Percentiles rank a stretch among this genome's conserved stretches.
Conservation (phyloP, 2,113 vertebrate species). For the Apodemus speciosus region DNA sequence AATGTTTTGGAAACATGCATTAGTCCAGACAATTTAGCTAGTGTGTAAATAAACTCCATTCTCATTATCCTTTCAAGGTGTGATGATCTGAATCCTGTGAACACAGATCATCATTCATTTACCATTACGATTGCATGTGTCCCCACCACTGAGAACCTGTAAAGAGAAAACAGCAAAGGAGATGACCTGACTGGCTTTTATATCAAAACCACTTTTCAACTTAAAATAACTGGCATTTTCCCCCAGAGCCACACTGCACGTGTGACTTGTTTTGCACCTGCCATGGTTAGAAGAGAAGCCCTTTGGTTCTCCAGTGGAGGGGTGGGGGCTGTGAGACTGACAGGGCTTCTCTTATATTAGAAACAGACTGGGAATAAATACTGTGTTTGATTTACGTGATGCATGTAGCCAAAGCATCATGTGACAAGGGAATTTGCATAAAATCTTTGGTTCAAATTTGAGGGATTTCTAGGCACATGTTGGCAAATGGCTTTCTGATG, state of each 20-base stretch:
- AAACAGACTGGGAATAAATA: background rate
- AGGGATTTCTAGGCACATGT: slow-evolving; percentile 2
- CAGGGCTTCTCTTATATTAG: background rate
- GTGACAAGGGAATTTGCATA: background rate
- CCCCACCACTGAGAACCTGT: background rate
- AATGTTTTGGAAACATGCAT: background rate
- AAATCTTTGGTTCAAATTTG: slow-evolving; percentile 28
- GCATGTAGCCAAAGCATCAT: background rate
- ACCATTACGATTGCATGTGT: slow-evolving; percentile 26
- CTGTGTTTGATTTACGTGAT: background rate
- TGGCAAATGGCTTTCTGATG: background rate
- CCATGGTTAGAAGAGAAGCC: background rate
- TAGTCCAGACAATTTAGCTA: background rate
- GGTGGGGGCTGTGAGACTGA: background rate
- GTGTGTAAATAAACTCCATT: background rate
- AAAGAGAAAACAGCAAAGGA: background rate
- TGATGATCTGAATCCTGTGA: slow-evolving; percentile 44
- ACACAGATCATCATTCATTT: background rate
- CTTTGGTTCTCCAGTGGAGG: background rate
- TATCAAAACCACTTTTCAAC: slow-evolving; percentile 59
- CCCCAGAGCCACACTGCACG: background rate
- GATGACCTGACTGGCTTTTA: slow-evolving; percentile 50
- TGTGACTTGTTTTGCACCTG: background rate
- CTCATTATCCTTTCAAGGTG: slow-evolving; percentile 49
- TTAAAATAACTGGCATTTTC: slow-evolving; percentile 51